Evolutionary conservation across 2,113 vertebrate species (phyloP), one percentile per base, ranked within the genome.

Genomic region (Hippocampus comes): DNA sequence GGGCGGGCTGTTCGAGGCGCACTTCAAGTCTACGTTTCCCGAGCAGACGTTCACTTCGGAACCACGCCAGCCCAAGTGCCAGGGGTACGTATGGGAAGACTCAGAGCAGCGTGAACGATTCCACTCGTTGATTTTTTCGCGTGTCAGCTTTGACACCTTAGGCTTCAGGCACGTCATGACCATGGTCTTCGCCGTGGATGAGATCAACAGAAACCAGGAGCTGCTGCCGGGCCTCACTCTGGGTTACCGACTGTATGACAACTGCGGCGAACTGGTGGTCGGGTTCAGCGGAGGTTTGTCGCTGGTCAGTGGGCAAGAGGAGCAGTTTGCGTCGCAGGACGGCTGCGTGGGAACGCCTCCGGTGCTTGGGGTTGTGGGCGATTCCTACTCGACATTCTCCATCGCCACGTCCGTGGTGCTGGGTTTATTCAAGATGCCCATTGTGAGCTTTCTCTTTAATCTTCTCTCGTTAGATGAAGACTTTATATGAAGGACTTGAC

Each of bases 1-100:
- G 0, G 91, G 91, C 11, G 88, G 86, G 27, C 83, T 92, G 30
- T 88, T 92, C 71, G 86, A 70, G 60, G 46, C 92, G 86, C 76
- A 86, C 74, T 67, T 76, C 61, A 43, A 76, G 80, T 38, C 57
- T 80, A 23, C 42, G 53, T 25, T 25, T 76, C 87, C 72, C 18
- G 78, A 87, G 48, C 46, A 87, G 60, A 67, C 51, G 61, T 91
- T 88, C 59, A 88, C 70, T 49, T 23, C n/a, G 55, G 34, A 42
- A 41, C 83, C 90, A 7, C 49, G 59, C n/a, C 72, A 89, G 57
- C 18, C 72, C 42, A 63, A 77, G 12, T 92, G 91, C 64, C 78
- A 73, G 4, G 61, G 83, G 89, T 92, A 84, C 85, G 83, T 82
- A 30, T 21, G 53, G 6, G 42, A 64, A 8, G 27, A 61, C 30